Evolutionary conservation across 2,888 invertebrate species (phyloP).

Genomic region (Nephrocerus scutellatus): DNA sequence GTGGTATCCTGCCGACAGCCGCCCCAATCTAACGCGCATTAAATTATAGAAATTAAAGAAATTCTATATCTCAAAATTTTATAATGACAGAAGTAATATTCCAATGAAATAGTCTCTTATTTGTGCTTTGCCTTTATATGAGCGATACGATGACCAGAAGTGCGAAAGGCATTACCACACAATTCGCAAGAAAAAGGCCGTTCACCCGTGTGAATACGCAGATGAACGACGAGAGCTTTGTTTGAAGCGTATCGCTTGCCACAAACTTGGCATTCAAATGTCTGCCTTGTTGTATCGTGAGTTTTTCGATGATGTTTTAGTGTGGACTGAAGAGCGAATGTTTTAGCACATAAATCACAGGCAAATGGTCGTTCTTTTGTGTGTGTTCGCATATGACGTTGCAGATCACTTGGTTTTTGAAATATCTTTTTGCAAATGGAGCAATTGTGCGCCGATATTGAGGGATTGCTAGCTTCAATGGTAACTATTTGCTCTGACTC

Average conservation of each 20-base stretch:
- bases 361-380: conserved; percentile 27
- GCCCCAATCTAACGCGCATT: too few species aligned
- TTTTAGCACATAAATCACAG: conserved; percentile 24
- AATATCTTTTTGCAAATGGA: too few species aligned
- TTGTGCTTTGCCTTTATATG: conserved; percentile 27
- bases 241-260: conserved; percentile 30
- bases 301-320: conserved; percentile 25
- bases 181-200: conserved; percentile 33
- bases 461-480: too few species aligned
- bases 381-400: conserved; percentile 31
- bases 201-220: conserved; percentile 37
- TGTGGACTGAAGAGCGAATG: conserved; percentile 25
- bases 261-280: conserved; percentile 28
- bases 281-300: conserved; percentile 22
- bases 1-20: too few species aligned
- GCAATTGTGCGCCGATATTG: too few species aligned
- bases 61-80: too few species aligned
- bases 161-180: conserved; percentile 33
- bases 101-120: neutral
- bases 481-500: too few species aligned
- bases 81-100: too few species aligned
- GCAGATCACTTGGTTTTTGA: conserved; percentile 29
- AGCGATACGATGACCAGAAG: conserved; percentile 34
- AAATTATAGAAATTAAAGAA: too few species aligned
- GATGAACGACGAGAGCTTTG: conserved; percentile 32